Base-by-base conservation (phyloP, 2,888 invertebrate species). In the Rhagonycha fulva region DNA sequence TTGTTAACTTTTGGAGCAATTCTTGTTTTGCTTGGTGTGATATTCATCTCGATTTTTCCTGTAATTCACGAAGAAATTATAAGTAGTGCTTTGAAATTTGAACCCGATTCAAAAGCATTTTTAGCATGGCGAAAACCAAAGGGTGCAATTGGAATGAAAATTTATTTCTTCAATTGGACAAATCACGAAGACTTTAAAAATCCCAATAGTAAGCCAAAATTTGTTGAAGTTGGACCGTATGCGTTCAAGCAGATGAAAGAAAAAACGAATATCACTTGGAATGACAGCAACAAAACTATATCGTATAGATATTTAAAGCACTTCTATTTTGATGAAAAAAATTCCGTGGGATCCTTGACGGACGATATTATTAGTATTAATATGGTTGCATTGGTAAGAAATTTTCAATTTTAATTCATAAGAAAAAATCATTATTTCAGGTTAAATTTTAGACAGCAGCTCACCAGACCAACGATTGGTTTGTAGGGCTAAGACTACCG, bases 321-420 rank as follows among this genome's bases (percentile, higher is more conserved):
- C 76, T 97, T 94, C 91, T 90, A 89, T 84, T 96, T 94, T 84
- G 93, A 93, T 80, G 89, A 89, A 68, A 68, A 75, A 68, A 71
- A 2, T 92, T 92, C 80, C 92, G 47, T 68, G 1, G 11, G 75
- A 1, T 62, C 62, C 19, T 5, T 67, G 14, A 68, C 91, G 19
- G 96, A 96, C 84, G 88, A 89, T 69, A 90, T 96, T 79, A 92
- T 92, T 0, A 94, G 93, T 0, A 87, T 96, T 1, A 96, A 97
- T 86, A 91, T 93, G 4, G 93, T 96, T 10, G 93, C 94, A 72
- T 90, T 95, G 89, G 96, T 96, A 84, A 91, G 85, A 5, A 82
- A 89, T 24, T 14, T n/a, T 24, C 0, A 4, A 12, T 47, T 19
- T 14, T 47, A 19, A 24, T 60, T 72, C 32, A n/a, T 12, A 9